Base-by-base conservation (phyloP, 2,888 invertebrate genomes). In the Melinaea menophilus region DNA sequence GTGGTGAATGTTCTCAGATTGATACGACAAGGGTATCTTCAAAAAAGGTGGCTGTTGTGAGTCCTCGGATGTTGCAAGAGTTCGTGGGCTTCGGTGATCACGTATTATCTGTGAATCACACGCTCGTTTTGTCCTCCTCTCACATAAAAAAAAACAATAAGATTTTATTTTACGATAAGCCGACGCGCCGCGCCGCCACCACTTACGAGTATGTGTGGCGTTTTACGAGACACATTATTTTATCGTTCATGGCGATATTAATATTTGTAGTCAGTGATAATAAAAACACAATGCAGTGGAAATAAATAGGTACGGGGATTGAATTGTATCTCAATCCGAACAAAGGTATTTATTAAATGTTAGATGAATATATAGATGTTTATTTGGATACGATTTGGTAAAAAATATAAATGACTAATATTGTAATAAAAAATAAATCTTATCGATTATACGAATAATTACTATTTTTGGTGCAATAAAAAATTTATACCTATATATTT, bases 201-300 rank as follows among this genome's bases (percentile, higher is more conserved):
- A 35, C 35, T 41, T 55, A 11, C 47, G n/a, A 35, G 35, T n/a
- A 22, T 22, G 22, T 22, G 22, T 56, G 48, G 34, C 47, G 56
- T 58, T 56, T 63, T 47, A 37, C 41, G 55, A 13, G 37, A 48
- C 35, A 51, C 13, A 22, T 54, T 55, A 48, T 22, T 33, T 37
- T 11, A 12, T 31, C 54, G 4, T 37, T 5, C 54, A 37, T 13
- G 33, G 58, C 45, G 34, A 54, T 51, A 55, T 37, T 33, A 59
- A 59, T 59, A 59, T 51, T 59, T 54, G 51, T 41, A 59, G 48
- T 34, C 31, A 37, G 41, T 51, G 31, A 9, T 22, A 51, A 51
- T 31, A 51, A 51, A 51, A 48, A 48, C 7, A 48, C 48, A 4
- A 7, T 7, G 7, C n/a, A n/a, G 13, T 48, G n/a, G 48, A 48